phyloP scores from a whole-genome alignment of 2,888 invertebrate species.

The Megamerina dolium region DNA sequence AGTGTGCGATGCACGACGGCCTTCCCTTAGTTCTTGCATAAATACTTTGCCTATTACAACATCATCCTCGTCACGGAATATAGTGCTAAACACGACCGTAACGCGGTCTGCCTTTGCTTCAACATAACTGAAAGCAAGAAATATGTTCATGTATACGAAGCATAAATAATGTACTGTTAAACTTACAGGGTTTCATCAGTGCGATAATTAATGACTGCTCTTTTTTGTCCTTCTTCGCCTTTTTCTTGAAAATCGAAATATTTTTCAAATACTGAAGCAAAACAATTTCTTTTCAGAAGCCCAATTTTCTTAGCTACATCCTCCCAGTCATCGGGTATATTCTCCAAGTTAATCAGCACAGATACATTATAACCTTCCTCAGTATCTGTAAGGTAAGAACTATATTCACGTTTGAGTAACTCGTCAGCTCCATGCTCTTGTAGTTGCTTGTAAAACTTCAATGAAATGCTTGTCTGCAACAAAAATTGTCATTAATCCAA shows the following conservation, averaged over 20 bases:
- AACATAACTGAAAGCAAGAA: constrained; percentile 69
- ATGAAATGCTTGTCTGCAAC: constrained; percentile 89
- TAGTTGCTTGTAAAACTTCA: constrained; percentile 97
- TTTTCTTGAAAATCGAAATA: constrained; percentile 97
- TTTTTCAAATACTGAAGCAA: constrained; percentile 98
- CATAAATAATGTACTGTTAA: neutral
- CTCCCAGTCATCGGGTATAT: constrained; percentile 86
- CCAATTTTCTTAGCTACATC: constrained; percentile 86
- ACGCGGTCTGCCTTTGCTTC: constrained; percentile 98
- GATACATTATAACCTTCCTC: constrained; percentile 96
- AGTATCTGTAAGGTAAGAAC: constrained; percentile 69
- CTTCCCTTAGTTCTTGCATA: constrained; percentile 98
- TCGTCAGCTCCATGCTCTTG: constrained; percentile 98
- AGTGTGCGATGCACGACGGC: constrained; percentile 90
- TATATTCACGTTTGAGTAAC: constrained; percentile 89
- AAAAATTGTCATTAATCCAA: neutral
- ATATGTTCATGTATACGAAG: neutral
- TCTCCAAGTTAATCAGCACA: constrained; percentile 85
- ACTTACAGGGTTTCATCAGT: constrained; percentile 97
- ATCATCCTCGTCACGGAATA: constrained; percentile 97
- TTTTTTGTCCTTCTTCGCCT: constrained; percentile 82
- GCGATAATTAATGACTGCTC: constrained; percentile 96
- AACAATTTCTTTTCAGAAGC: constrained; percentile 94
- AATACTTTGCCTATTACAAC: constrained; percentile 98
- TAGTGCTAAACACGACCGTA: constrained; percentile 97